Base-by-base conservation (phyloP, 2,113 vertebrate species). In the Heterotis niloticus region DNA sequence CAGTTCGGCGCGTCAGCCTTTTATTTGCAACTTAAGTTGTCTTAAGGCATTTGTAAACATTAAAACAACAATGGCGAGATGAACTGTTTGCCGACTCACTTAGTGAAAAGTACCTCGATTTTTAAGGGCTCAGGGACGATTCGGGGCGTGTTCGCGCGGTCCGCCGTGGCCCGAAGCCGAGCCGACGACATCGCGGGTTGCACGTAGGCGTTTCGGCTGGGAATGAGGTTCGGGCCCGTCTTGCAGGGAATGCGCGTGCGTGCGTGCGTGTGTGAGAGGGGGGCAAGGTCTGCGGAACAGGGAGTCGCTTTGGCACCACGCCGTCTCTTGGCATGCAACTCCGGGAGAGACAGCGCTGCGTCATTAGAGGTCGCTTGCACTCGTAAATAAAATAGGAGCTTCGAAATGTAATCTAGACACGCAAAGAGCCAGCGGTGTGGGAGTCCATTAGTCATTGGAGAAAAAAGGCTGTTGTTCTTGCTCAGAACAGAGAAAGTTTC, bases 381-480 rank as follows among this genome's bases (percentile, higher is more conserved):
- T 86, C 87, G 89, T 90, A 92, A 92, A 92, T 92, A 91, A 89
- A 85, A 56, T 80, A 87, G 79, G 77, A 86, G 78, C 75, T 14
- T 74, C 52, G 69, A 70, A 85, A 81, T 75, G 83, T 83, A 85
- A 84, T 85, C 86, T 86, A 78, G 88, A 85, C 82, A 74, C 80
- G 82, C 51, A 66, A 71, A 87, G 79, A 89, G 71, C 72, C 73
- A 78, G 79, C 80, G 57, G 76, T 72, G 77, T 68, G 78, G 82
- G 79, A 90, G 85, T 91, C 88, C 90, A 92, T 92, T 93, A 91
- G 88, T 82, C 88, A 91, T 89, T 91, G 90, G 91, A 91, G 92
- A 91, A 91, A 90, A 81, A 82, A 91, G 82, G 71, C 79, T 65
- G 81, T 67, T 77, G 81, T 85, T 85, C 83, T 71, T 12, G 82